Evolutionary conservation across 1,140 invertebrate genomes (phyloP).

Genomic region (Pemphigus obesinymphae): DNA sequence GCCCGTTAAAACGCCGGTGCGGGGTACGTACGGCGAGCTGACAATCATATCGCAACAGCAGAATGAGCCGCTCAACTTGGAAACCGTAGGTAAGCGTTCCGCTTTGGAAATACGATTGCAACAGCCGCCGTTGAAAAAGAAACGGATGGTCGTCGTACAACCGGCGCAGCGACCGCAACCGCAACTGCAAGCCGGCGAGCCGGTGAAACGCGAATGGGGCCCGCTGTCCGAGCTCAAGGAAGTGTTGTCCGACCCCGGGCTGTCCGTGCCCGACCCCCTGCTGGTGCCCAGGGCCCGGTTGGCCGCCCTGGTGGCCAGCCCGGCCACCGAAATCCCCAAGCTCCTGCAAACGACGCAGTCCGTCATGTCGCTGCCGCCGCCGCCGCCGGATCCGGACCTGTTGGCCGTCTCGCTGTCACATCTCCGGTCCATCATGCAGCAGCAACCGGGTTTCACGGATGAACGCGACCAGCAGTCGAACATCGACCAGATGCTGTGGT

Average conservation of each 20-base stretch:
- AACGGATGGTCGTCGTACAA: neutral
- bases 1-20: neutral
- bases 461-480: neutral
- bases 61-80: slow-evolving; percentile 46
- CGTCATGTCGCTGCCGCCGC: slow-evolving; percentile 60
- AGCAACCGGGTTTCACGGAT: neutral
- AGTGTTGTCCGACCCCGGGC: slow-evolving; percentile 62
- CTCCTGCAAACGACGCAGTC: slow-evolving; percentile 61
- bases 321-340: slow-evolving; percentile 69
- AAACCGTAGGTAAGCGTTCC: slow-evolving; percentile 2
- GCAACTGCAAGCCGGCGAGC: slow-evolving; percentile 53
- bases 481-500: neutral
- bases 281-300: slow-evolving; percentile 70
- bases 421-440: slow-evolving; percentile 55
- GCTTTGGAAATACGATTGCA: slow-evolving; percentile 3
- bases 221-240: slow-evolving; percentile 67
- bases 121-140: neutral
- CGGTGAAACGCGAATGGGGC: slow-evolving; percentile 50
- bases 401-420: slow-evolving; percentile 70
- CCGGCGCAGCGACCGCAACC: slow-evolving; percentile 49
- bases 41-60: slow-evolving; percentile 5
- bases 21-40: neutral
- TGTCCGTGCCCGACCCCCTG: slow-evolving; percentile 72
- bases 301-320: slow-evolving; percentile 64
- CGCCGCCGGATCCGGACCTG: slow-evolving; percentile 69